Evolutionary conservation across 2,113 vertebrate genomes (phyloP).

Genomic region (Callorhinus ursinus): DNA sequence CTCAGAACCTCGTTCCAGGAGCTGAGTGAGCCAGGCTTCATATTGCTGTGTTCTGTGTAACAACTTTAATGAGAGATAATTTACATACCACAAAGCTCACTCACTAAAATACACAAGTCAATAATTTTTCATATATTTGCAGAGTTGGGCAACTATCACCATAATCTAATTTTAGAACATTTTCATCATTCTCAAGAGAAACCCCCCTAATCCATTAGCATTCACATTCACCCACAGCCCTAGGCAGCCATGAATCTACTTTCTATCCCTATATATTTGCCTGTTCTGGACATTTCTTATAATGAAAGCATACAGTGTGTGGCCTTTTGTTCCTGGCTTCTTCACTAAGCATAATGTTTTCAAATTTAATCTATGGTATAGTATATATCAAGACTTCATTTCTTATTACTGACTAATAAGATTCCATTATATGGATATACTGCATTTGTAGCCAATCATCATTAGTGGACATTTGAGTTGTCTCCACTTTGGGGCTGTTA

Average conservation of each 20-base stretch:
- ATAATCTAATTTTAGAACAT: constrained; percentile 11
- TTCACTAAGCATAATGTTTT: not conserved
- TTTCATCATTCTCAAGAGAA: not conserved
- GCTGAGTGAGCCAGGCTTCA: not conserved
- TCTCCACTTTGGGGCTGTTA: not conserved
- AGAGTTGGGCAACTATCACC: not conserved
- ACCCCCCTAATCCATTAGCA: not conserved
- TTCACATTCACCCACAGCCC: not conserved
- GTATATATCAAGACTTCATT: not conserved
- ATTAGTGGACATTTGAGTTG: not conserved
- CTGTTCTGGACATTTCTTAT: not conserved
- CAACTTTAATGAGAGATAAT: not conserved
- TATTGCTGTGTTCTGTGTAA: not conserved
- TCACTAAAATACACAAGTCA: not conserved
- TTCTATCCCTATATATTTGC: not conserved
- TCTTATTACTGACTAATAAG: not conserved
- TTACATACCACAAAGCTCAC: not conserved
- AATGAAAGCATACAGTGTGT: not conserved
- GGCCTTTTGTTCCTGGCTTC: not conserved
- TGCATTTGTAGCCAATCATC: not conserved
- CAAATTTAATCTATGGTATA: not conserved
- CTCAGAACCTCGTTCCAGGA: rapidly evolving
- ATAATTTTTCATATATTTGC: constrained; percentile 2
- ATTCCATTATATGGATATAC: not conserved
- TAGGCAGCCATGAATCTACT: not conserved